Base-by-base conservation (phyloP, 2,888 invertebrate species). In the Eumacrocentrus americanus region DNA sequence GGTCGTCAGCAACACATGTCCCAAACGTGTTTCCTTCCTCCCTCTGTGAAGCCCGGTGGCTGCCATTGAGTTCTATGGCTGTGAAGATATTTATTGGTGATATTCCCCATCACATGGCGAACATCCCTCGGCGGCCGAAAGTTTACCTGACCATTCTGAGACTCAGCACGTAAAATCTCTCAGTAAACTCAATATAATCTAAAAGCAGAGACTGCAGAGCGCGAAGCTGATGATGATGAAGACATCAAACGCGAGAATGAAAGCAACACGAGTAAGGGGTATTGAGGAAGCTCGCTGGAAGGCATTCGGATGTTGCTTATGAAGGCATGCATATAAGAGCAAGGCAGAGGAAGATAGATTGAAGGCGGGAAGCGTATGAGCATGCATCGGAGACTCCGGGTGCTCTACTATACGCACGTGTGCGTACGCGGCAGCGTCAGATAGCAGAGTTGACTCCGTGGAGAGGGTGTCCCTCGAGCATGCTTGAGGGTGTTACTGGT, bases 1-100 rank as follows among this genome's bases (percentile, higher is more conserved):
- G 70, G 67, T 67, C 66, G 69, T 48, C 48, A 61, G 57, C 66
- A 65, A 76, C 74, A 76, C 76, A 69, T 77, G 77, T 76, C 70
- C 62, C 61, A 63, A 74, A 72, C 70, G 67, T 75, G 71, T 71
- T 70, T 55, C 55, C 38, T 35, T 37, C 47, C 50, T 42, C 34
- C 58, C 51, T 34, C 20, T 34, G 37, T 52, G 16, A 35, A 38
- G 46, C 2, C 58, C 51, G 25, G 58, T 46, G 52, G 52, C 46
- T 58, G 20, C 37, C 23, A 51, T 44, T 18, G 37, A n/a, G n/a
- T n/a, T 37, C 16, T 52, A 58, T 46, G 35, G 52, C 52, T 20
- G 18, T 14, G 37, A 58, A 25, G 35, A 58, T 37, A 58, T 52
- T 46, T 18, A 42, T 42, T 18, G 11, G 20, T 18, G n/a, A 11